Evolutionary conservation across 1,140 invertebrate genomes (phyloP).

Genomic region (Calephelis nemesis): DNA sequence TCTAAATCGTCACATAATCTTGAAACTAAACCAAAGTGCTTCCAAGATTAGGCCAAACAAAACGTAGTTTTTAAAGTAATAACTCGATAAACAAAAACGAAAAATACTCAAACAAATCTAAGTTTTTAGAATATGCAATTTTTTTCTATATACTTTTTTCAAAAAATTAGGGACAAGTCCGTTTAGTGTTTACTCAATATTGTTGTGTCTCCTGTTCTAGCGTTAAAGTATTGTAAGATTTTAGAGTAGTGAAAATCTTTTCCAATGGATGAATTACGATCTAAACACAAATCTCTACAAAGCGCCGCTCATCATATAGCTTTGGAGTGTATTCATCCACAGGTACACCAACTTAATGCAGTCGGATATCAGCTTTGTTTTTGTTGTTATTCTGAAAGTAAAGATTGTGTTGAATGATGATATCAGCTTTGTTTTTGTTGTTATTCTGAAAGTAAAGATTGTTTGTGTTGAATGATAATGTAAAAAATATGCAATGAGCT

Average conservation of each 20-base stretch:
- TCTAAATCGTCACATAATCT: neutral
- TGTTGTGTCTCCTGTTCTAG: neutral
- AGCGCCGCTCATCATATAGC: slow-evolving; percentile 66
- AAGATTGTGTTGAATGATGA: no score
- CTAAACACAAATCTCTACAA: slow-evolving; percentile 63
- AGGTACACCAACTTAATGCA: slow-evolving; percentile 42
- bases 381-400: neutral
- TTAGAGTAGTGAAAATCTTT: neutral
- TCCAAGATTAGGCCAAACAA: slow-evolving; percentile 5
- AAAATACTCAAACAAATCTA: neutral
- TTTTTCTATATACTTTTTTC: neutral
- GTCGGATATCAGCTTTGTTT: neutral
- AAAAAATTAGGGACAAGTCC: neutral
- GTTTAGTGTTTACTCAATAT: no score
- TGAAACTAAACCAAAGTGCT: neutral
- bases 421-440: neutral
- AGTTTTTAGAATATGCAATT: neutral
- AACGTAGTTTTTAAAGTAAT: no score
- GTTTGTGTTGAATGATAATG: no score
- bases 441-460: neutral
- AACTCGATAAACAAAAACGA: neutral
- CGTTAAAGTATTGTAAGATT: no score
- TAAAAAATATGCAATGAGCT: no score
- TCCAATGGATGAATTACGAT: slow-evolving; percentile 61
- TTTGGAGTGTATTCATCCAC: slow-evolving; percentile 65